Base-by-base conservation (phyloP, 2,888 invertebrate species). In the Schrankia costaestrigalis region DNA sequence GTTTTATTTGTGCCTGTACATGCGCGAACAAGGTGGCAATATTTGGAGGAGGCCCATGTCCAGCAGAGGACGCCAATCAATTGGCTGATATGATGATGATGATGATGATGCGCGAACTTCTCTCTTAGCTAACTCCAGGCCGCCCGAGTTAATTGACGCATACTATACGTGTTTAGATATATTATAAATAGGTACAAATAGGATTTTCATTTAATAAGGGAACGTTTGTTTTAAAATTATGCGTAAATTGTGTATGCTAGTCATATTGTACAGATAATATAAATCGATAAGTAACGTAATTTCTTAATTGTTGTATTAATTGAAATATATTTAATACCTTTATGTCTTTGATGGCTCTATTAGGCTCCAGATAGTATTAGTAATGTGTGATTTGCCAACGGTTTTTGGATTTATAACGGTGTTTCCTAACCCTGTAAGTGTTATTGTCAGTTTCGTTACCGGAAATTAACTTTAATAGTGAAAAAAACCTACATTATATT, bases 211-310 rank as follows among this genome's bases (percentile, higher is more conserved):
- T 73, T 70, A 68, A 51, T 49, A 66, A 66, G 61, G n/a, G 53
- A 51, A 61, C 49, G 57, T 65, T 72, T 60, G 65, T 72, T 78
- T 75, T 57, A 60, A 51, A 50, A 65, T 70, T 69, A 25, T 67
- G 52, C 63, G 70, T 77, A 76, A 69, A 63, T 61, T 74, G 76
- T 80, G 74, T 83, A 80, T 72, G 76, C 81, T 85, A 86, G 81
- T 78, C 75, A 71, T 79, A 76, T 67, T 85, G 85, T 86, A 85
- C 85, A 86, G 81, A 70, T 59, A 72, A 73, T 77, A 75, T 67
- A 63, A 76, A 71, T 72, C 52, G 42, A 58, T 56, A 50, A 48
- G 46, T 72, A 69, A 71, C 59, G 70, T 75, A 73, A 65, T 78
- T 80, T 71, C 72, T 64, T 75, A 60, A 73, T 78, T 76, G 77